Evolutionary conservation across 2,797 vertebrate species (phyloP), one percentile per base, ranked within the genome.

Genomic region (Rhynchotus rufescens): DNA sequence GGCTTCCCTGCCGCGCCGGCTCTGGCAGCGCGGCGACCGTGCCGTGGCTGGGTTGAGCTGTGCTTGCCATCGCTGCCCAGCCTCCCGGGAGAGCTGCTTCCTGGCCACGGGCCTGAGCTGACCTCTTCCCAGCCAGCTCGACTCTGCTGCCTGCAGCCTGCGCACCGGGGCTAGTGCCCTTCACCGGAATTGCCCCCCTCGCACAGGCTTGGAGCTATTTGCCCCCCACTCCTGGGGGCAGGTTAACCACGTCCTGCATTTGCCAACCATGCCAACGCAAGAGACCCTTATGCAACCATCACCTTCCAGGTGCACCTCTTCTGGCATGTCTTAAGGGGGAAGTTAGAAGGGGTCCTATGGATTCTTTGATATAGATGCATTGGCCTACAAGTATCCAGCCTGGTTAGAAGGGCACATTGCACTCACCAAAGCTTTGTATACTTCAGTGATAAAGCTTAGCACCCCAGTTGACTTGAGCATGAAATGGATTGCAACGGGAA

Each of bases 121-220:
- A 12, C 19, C 26, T 57, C 61, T 34, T 59, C 8, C 17, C 84
- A 80, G 60, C 0, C 0, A 52, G 30, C 36, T 30, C 26, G 75
- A 8, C 47, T 56, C 51, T 25, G 28, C 34, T 69, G 14, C 25
- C 51, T 78, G 13, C 1, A 22, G 62, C 8, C 15, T 25, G n/a
- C 28, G 54, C 26, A 13, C 12, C 0, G 2, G 59, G 61, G 56
- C 8, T 34, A 0, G 6, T 22, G 34, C 4, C 44, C 34, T 4
- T 4, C 34, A 44, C 11, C 68, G 45, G 19, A 67, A 74, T 42
- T 1, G 3, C 8, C 13, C 1, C 2, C 2, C 40, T 28, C 10
- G 2, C 8, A 57, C 44, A 4, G 23, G 36, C 47, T 47, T 36
- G 38, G 5, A 64, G 62, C 19, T 54, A 17, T 67, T 40, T 44